Evolutionary conservation across 2,888 invertebrate genomes (phyloP).

Genomic region (Lordiphosa andalusiaca): DNA sequence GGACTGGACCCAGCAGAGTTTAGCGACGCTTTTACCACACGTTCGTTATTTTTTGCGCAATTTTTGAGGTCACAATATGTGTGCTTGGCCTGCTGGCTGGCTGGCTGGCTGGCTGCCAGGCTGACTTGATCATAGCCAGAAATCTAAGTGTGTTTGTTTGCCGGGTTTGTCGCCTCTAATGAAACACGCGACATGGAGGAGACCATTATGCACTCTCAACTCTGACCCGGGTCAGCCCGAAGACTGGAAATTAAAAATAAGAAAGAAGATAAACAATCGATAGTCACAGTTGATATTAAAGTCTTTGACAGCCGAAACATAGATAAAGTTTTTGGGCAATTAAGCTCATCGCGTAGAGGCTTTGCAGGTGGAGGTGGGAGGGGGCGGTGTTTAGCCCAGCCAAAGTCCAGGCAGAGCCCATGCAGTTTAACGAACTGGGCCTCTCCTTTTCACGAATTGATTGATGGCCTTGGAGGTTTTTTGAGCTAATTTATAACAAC

Average conservation of each 20-base stretch:
- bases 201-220: slow-evolving; percentile 59
- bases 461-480: slow-evolving; percentile 63
- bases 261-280: slow-evolving; percentile 76
- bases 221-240: slow-evolving; percentile 72
- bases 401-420: slow-evolving; percentile 5
- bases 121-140: slow-evolving; percentile 69
- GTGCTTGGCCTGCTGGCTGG: slow-evolving; percentile 21
- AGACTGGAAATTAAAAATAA: slow-evolving; percentile 74
- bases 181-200: slow-evolving; percentile 71
- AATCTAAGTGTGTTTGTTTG: slow-evolving; percentile 59
- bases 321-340: slow-evolving; percentile 71
- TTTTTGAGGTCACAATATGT: slow-evolving; percentile 72
- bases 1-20: slow-evolving; percentile 62
- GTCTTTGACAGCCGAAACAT: slow-evolving; percentile 62
- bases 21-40: slow-evolving; percentile 76
- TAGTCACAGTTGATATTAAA: slow-evolving; percentile 70
- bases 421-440: slow-evolving; percentile 57
- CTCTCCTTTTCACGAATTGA: slow-evolving; percentile 27
- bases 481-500: slow-evolving; percentile 75
- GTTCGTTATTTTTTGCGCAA: slow-evolving; percentile 72
- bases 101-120: slow-evolving; percentile 29
- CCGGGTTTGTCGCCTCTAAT: slow-evolving; percentile 69
- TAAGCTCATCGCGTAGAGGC: slow-evolving; percentile 46
- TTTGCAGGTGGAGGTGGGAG: slow-evolving; percentile 10
- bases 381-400: background rate